phyloP scores from a whole-genome alignment of 2,797 vertebrate genomes.

The Phrynocephalus forsythii region DNA sequence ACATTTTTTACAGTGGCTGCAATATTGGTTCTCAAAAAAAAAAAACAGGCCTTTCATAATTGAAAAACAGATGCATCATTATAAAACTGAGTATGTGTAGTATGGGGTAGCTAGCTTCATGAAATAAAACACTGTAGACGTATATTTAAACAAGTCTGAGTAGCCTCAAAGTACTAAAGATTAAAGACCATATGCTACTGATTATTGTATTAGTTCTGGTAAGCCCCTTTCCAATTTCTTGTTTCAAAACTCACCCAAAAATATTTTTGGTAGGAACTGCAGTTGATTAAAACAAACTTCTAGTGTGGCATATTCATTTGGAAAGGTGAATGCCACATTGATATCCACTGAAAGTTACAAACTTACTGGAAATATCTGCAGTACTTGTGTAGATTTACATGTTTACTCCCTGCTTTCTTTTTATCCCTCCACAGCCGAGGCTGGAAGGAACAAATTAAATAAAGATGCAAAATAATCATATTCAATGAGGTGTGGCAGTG shows the following conservation, averaged over 20 bases:
- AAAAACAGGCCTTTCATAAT: too few species aligned
- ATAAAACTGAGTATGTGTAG: too few species aligned
- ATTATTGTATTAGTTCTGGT: conserved; percentile 6
- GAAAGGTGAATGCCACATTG: conserved; percentile 16
- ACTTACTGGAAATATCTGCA: conserved; percentile 3
- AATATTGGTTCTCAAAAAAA: too few species aligned
- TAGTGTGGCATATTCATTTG: conserved; percentile 1
- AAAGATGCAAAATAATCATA: conserved; percentile 20
- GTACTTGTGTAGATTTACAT: neutral
- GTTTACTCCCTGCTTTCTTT: neutral
- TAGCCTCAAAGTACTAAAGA: neutral
- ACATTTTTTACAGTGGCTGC: too few species aligned
- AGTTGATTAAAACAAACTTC: conserved; percentile 22
- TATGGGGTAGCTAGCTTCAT: too few species aligned
- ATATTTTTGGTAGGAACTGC: neutral
- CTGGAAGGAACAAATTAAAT: conserved; percentile 22
- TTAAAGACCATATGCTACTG: neutral
- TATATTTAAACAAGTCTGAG: neutral
- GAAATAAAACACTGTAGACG: too few species aligned
- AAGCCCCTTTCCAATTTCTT: neutral
- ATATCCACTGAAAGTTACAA: conserved; percentile 1
- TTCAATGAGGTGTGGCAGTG: neutral
- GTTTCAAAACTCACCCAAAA: neutral
- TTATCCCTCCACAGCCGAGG: neutral
- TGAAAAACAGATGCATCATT: too few species aligned